Evolutionary conservation across 2,113 vertebrate genomes (phyloP).

Genomic region (Abramis brama): DNA sequence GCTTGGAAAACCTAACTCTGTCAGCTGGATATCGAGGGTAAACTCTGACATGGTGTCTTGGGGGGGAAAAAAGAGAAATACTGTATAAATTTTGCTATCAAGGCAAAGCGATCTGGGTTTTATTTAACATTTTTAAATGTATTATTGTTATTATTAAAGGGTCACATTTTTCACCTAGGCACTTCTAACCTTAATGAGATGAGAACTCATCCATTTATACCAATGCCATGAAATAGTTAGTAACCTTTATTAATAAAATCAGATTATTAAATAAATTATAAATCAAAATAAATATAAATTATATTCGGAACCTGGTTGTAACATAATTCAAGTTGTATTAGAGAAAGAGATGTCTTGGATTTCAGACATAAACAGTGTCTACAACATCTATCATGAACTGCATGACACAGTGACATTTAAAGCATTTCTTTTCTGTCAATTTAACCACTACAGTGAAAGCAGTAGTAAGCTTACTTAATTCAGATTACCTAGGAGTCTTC

Average conservation of each 20-base stretch:
- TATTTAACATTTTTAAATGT: too few relatives aligned
- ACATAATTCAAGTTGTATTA: background rate
- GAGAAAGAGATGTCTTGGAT: background rate
- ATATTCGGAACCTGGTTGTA: background rate
- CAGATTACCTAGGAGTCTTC: background rate
- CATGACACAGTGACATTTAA: background rate
- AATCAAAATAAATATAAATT: background rate
- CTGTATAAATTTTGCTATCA: background rate
- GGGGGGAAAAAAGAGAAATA: background rate
- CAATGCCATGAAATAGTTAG: too few relatives aligned
- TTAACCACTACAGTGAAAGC: background rate
- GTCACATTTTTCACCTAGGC: background rate
- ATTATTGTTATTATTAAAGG: background rate
- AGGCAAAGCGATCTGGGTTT: too few relatives aligned
- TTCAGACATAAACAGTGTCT: background rate
- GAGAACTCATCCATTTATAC: too few relatives aligned
- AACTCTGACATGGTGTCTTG: constrained; percentile 72
- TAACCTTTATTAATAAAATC: too few relatives aligned
- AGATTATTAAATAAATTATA: background rate
- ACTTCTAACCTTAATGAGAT: too few relatives aligned
- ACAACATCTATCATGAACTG: background rate
- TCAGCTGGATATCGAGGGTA: constrained; percentile 78
- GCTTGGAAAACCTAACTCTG: constrained; percentile 72
- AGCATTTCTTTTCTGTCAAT: background rate
- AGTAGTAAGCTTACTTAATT: background rate